A percentile compares a stretch with the other conserved stretches of the same genome.
These are phyloP conservation scores for Brachionus plicatilis DNA, from an alignment of 1,140 invertebrate genomes.

Conservation along the genomic window DNA sequence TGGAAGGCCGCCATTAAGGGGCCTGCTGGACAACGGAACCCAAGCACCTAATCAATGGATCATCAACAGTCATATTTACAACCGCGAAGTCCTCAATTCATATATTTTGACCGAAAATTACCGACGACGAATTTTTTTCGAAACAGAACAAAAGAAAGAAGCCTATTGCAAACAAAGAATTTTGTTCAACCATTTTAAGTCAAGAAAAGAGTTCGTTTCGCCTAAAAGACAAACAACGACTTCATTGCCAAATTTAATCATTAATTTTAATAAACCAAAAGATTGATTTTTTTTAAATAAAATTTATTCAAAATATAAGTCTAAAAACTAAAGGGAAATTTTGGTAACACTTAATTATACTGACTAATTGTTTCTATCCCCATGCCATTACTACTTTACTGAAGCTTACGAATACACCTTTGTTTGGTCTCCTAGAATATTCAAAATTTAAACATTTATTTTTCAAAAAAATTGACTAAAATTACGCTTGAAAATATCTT, in stretches of 20 bases:
- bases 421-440: slow-evolving; percentile 53
- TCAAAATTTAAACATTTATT: slow-evolving; percentile 33
- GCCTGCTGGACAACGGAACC: background rate
- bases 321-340: background rate
- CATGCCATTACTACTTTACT: slow-evolving; percentile 56
- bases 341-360: background rate
- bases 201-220: background rate
- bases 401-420: slow-evolving; percentile 55
- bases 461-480: background rate
- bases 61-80: background rate
- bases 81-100: background rate
- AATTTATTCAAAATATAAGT: background rate
- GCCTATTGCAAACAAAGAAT: background rate
- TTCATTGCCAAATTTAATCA: background rate
- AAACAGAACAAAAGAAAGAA: background rate
- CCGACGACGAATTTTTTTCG: background rate
- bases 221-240: background rate
- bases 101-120: background rate
- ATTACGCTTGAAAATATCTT: slow-evolving; percentile 54
- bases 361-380: slow-evolving; percentile 41
- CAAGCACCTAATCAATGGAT: background rate
- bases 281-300: background rate
- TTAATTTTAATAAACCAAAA: background rate
- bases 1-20: background rate
- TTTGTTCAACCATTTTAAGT: background rate